Base-by-base conservation (phyloP, 2,113 vertebrate genomes). In the Alectura lathami region DNA sequence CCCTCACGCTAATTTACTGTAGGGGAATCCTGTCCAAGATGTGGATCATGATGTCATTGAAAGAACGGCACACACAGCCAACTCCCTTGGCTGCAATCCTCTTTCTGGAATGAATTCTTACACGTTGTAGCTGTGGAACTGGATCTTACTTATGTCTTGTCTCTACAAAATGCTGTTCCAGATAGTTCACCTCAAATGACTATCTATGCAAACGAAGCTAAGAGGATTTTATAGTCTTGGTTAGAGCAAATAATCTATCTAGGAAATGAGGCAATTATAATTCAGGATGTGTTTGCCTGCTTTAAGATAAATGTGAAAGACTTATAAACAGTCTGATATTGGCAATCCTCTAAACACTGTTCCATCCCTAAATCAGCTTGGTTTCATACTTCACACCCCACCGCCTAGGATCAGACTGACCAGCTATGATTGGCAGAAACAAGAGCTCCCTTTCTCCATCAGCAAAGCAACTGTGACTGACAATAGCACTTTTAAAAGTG, bases 1-100 rank as follows among this genome's bases (percentile, higher is more conserved):
- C 43, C 50, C 53, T 86, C 40, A 54, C 75, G 26, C 8, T 75
- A 59, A 47, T 83, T 85, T 79, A 54, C 63, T 53, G 17, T 45
- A 83, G 48, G 63, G 69, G 47, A 90, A 60, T 62, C 23, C 27
- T 57, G 56, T 42, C 9, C 0, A 0, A 59, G 12, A 0, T 0
- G 23, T 62, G 91, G 93, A 89, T 64, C 29, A 29, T 4, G 1
- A 50, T 34, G 32, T 34, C 32, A 26, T 2, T 27, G 27, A 40
- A 40, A 63, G 34, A 62, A 38, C 43, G 85, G 32, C 70, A 88
- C 17, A 8, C 6, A 40, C 38, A 80, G 23, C 48, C 59, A 26
- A 50, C 36, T 88, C 63, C 54, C 78, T 64, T 0, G 0, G 32
- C 74, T 79, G 32, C 2, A 1, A 47, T 83, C 93, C 53, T 27